Conservation (phyloP, 1,140 invertebrate species). For the Drosophila lacteicornis region DNA sequence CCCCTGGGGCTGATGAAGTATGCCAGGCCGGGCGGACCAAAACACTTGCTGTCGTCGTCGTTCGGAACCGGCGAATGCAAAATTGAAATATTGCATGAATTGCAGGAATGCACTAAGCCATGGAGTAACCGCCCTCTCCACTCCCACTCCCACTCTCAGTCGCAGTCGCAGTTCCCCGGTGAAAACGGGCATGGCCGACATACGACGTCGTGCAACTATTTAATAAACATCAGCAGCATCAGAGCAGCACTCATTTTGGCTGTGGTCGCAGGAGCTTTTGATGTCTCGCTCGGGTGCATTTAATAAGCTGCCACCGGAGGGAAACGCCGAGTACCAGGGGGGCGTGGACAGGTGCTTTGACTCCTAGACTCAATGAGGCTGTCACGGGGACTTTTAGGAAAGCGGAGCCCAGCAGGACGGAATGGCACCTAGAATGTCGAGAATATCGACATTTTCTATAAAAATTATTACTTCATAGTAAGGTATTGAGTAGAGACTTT, state of each 20-base stretch:
- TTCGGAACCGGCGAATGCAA: slow-evolving; percentile 32
- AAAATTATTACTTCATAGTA: not conserved
- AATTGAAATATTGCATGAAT: slow-evolving; percentile 79
- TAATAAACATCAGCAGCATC: slow-evolving; percentile 68
- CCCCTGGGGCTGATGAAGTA: slow-evolving; percentile 36
- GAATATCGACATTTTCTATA: not conserved
- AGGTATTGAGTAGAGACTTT: not conserved
- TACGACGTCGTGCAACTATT: slow-evolving; percentile 65
- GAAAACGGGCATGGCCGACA: slow-evolving; percentile 33
- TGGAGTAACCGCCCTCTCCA: slow-evolving; percentile 6
- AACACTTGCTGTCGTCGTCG: slow-evolving; percentile 53
- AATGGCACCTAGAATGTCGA: not conserved
- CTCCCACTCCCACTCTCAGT: not conserved
- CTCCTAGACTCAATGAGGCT: slow-evolving; percentile 33
- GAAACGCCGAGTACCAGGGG: not conserved
- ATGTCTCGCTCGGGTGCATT: slow-evolving; percentile 75
- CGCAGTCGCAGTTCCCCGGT: not conserved
- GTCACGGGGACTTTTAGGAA: slow-evolving; percentile 6
- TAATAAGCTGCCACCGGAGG: slow-evolving; percentile 59
- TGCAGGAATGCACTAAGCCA: slow-evolving; percentile 67
- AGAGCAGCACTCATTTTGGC: slow-evolving; percentile 29
- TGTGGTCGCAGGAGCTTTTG: slow-evolving; percentile 55
- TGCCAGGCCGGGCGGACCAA: slow-evolving; percentile 10
- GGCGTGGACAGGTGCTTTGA: slow-evolving; percentile 27
- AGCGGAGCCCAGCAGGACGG: not conserved